These are phyloP conservation scores for Hirudo medicinalis DNA, from an alignment of 1,140 invertebrate genomes.

Conservation along the genomic window DNA sequence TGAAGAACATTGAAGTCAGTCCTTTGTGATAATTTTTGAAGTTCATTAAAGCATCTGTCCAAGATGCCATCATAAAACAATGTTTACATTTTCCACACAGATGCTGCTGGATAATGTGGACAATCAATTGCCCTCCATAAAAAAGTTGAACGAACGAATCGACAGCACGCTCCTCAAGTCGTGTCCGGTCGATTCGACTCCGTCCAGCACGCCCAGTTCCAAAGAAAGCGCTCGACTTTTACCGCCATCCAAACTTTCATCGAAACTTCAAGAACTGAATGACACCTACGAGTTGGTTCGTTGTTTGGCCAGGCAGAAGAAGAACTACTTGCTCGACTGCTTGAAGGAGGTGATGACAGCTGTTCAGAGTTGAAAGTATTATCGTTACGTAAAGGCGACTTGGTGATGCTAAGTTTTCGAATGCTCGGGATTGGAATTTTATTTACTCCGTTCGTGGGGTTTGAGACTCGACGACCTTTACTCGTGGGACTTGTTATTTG, in stretches of 20 bases:
- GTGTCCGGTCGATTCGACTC: slow-evolving; percentile 31
- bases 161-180: slow-evolving; percentile 51
- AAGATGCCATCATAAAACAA: background rate
- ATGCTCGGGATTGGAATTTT: too few relatives aligned
- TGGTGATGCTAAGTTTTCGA: too few relatives aligned
- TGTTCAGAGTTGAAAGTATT: too few relatives aligned
- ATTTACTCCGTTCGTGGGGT: too few relatives aligned
- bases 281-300: slow-evolving; percentile 71
- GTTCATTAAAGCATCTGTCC: background rate
- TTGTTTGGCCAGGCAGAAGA: slow-evolving; percentile 70
- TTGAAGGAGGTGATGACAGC: slow-evolving; percentile 49
- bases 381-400: too few relatives aligned
- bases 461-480: too few relatives aligned
- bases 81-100: background rate
- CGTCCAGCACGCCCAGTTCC: slow-evolving; percentile 16
- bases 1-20: slow-evolving; percentile 75
- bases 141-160: slow-evolving; percentile 66
- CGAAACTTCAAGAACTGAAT: slow-evolving; percentile 71
- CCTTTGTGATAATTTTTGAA: background rate
- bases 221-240: background rate
- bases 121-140: slow-evolving; percentile 32
- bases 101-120: slow-evolving; percentile 10
- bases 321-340: slow-evolving; percentile 79
- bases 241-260: background rate
- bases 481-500: too few relatives aligned